Base-by-base conservation (phyloP, 2,888 invertebrate species). In the Lepetodrilus schrolli region DNA sequence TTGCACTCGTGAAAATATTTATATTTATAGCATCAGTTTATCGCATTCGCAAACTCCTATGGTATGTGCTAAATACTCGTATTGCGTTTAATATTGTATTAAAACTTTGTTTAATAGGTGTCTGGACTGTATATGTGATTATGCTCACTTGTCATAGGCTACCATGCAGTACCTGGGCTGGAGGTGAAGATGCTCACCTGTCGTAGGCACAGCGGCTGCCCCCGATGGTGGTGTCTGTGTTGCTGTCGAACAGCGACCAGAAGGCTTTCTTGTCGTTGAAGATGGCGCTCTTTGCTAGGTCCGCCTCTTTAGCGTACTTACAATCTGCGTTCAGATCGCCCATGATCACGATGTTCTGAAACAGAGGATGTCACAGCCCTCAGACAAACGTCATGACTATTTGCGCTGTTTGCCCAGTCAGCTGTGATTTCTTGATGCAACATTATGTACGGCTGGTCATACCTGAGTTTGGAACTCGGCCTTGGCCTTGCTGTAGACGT, bases 301-400 rank as follows among this genome's bases (percentile, higher is more conserved):
- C 58, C 4, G 30, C 10, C n/a, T n/a, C 17, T 3, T 17, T 34
- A 10, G 34, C 30, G 34, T 58, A 58, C 2, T 34, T 58, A 17
- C 58, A 58, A 34, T 58, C 58, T 26, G 58, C 58, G 58, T 58
- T 58, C 58, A 58, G 26, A 10, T 58, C 58, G 34, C 58, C 58
- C 58, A 58, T 58, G 58, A 58, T 58, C 26, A 58, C 4, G 30
- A 58, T 34, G 34, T 58, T 58, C 58, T 58, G 58, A 1, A 58
- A 58, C 17, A 21, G 43, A 38, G 8, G 38, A 1, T 43, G 43
- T 43, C 4, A 4, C 17, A 8, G 4, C 17, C 8, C 1, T 43
- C 4, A 5, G 43, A 4, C 0, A 43, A 5, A 17, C 17, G 17
- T 17, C 43, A 17, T 43, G 5, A 43, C 43, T 4, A 8, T 4